Percentiles rank a stretch among this genome's conserved stretches.
Evolutionary conservation across 2,797 vertebrate species (phyloP).

Genomic region (Gymnopithys bicolor): DNA sequence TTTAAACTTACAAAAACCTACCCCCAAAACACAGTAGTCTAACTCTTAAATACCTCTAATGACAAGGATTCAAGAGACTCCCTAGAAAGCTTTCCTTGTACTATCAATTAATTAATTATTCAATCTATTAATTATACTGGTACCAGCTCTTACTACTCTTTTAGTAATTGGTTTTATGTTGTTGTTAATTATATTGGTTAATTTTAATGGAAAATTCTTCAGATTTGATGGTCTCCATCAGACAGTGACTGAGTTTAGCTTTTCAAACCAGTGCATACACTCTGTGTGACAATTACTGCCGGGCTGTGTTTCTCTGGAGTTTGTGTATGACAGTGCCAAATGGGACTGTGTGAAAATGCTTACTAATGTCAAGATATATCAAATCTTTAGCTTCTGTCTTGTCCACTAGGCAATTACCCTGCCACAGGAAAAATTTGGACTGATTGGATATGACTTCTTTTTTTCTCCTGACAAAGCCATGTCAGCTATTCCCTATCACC

Average conservation of each 20-base stretch:
- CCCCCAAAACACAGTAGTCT: not conserved
- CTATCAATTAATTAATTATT: slow-evolving; percentile 8
- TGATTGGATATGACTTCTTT: slow-evolving; percentile 49
- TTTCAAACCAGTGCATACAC: not conserved
- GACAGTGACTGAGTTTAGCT: not conserved
- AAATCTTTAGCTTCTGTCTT: slow-evolving; percentile 34
- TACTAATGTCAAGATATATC: slow-evolving; percentile 47
- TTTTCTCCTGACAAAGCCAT: slow-evolving; percentile 25
- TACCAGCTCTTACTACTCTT: not conserved
- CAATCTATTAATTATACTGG: not conserved
- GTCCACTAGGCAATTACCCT: slow-evolving; percentile 47
- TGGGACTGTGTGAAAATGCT: slow-evolving; percentile 34
- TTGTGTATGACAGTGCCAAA: slow-evolving; percentile 33
- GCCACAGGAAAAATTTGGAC: slow-evolving; percentile 16
- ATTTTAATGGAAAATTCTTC: not conserved
- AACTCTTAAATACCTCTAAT: not conserved
- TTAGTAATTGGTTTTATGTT: not conserved
- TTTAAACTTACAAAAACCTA: not conserved
- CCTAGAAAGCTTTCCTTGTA: not conserved
- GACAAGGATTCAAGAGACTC: not conserved
- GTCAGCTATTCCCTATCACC: slow-evolving; percentile 41
- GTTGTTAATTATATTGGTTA: not conserved
- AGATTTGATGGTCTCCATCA: not conserved
- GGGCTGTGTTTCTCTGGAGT: not conserved
- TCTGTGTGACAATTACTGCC: not conserved